Evolutionary conservation across 2,113 vertebrate genomes (phyloP).

Genomic region (Dolichotis patagonum): DNA sequence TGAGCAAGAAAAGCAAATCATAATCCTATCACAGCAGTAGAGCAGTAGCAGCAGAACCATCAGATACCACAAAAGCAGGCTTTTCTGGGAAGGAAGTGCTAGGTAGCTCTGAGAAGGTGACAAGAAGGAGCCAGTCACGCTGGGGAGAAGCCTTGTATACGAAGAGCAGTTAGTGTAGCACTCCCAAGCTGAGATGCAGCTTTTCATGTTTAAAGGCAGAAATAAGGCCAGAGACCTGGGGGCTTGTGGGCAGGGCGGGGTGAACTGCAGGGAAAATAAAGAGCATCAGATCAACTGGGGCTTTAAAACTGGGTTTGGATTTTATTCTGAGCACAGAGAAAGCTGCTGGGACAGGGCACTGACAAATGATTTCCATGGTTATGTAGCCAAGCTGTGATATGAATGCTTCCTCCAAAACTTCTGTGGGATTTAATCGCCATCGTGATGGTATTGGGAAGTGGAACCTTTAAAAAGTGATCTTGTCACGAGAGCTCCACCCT

Average conservation of each 20-base stretch:
- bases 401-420: not conserved
- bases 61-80: not conserved
- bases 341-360: not conserved
- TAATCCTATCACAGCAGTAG: not conserved
- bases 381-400: not conserved
- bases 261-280: not conserved
- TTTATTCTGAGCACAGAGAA: not conserved
- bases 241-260: not conserved
- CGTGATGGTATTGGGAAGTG: not conserved
- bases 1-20: not conserved
- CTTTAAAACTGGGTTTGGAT: not conserved
- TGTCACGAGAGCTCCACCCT: not conserved
- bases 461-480: not conserved
- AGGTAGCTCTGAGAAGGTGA: not conserved
- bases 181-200: not conserved
- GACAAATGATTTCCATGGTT: not conserved
- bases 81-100: not conserved
- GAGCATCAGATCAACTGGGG: not conserved
- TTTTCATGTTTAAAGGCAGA: not conserved
- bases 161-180: not conserved
- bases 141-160: not conserved
- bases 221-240: not conserved
- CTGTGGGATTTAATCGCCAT: not conserved
- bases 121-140: not conserved
- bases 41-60: not conserved